phyloP scores from a whole-genome alignment of 2,888 invertebrate species.

The Pollenia labialis region DNA sequence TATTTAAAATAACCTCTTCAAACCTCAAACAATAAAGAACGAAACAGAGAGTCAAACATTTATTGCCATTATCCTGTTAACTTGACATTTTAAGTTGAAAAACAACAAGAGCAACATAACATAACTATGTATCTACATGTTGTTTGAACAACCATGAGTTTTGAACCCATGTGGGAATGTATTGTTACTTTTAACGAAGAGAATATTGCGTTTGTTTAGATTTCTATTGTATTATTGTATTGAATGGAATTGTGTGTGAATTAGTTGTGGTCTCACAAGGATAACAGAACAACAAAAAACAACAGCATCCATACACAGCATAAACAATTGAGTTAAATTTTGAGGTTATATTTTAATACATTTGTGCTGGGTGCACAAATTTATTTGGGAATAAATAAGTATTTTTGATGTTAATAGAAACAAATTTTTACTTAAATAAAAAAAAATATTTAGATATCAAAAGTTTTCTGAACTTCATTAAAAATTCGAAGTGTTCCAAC shows the following conservation, averaged over 20 bases:
- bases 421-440: background rate
- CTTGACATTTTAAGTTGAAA: conserved; percentile 78
- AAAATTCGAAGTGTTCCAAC: no score
- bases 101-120: conserved; percentile 24
- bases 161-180: background rate
- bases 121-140: background rate
- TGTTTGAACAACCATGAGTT: background rate
- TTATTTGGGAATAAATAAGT: conserved; percentile 41
- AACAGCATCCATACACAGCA: conserved; percentile 43
- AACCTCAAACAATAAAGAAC: conserved; percentile 35
- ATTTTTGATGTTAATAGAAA: conserved; percentile 23
- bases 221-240: conserved; percentile 50
- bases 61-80: conserved; percentile 83
- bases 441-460: no score
- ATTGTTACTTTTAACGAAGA: conserved; percentile 5
- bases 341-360: conserved; percentile 68
- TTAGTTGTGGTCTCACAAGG: conserved; percentile 76
- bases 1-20: conserved; percentile 12
- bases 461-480: no score
- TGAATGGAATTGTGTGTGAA: conserved; percentile 78
- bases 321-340: conserved; percentile 68
- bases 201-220: conserved; percentile 30
- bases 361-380: conserved; percentile 35
- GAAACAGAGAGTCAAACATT: conserved; percentile 72
- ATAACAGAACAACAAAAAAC: conserved; percentile 56